Conservation (phyloP, 2,888 invertebrate genomes). For the Augochlorella aurata region DNA sequence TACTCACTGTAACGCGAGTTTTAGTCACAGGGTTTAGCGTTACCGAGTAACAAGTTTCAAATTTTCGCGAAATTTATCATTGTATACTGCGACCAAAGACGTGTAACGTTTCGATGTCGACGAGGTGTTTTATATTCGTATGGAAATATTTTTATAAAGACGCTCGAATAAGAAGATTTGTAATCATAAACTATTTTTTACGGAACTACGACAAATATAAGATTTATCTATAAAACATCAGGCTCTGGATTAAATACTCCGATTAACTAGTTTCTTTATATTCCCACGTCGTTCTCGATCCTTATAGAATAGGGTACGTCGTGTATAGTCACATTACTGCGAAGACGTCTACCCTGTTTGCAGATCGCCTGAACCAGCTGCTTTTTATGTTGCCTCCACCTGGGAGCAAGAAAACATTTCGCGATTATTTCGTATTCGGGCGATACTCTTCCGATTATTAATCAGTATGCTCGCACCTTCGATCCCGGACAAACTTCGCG, state of each 20-base stretch:
- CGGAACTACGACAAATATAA: slow-evolving; percentile 31
- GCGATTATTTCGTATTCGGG: background rate
- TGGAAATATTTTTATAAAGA: background rate
- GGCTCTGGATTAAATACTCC: background rate
- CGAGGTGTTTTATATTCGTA: background rate
- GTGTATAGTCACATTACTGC: slow-evolving; percentile 84
- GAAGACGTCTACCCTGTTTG: slow-evolving; percentile 81
- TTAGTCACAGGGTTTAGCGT: background rate
- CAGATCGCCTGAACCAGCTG: slow-evolving; percentile 83
- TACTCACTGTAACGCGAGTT: slow-evolving; percentile 42
- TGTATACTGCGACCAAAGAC: slow-evolving; percentile 25
- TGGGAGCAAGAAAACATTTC: slow-evolving; percentile 48
- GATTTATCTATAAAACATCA: slow-evolving; percentile 15
- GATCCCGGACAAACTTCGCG: slow-evolving; percentile 83
- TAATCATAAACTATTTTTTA: slow-evolving; percentile 20
- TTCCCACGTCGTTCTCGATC: slow-evolving; percentile 81
- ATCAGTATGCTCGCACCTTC: slow-evolving; percentile 72
- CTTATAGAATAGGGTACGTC: slow-evolving; percentile 87
- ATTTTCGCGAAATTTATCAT: background rate
- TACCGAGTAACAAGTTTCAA: background rate
- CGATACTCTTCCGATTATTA: background rate
- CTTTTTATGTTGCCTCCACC: slow-evolving; percentile 84
- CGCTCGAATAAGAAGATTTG: background rate
- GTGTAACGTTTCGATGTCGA: background rate
- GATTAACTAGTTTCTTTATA: background rate